Percentiles rank a stretch among this genome's conserved stretches.
Evolutionary conservation across 2,113 vertebrate species (phyloP).

Genomic region (Anolis carolinensis): DNA sequence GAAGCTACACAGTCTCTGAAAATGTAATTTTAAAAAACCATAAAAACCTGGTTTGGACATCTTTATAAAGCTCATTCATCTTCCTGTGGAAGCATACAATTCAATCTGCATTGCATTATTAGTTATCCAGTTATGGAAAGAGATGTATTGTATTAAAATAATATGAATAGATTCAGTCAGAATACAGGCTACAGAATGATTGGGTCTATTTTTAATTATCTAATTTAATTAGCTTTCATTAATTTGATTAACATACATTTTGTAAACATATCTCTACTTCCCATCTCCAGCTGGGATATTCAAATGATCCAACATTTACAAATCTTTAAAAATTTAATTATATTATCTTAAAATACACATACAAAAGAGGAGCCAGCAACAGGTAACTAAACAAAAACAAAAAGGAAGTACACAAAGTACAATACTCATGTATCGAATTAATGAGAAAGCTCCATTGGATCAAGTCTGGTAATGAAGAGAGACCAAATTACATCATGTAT

Average conservation of each 20-base stretch:
- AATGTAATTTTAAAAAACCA: constrained; percentile 28
- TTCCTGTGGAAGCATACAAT: neutral
- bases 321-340: neutral
- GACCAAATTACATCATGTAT: neutral
- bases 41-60: neutral
- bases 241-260: neutral
- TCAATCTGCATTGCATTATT: neutral
- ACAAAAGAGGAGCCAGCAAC: neutral
- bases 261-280: neutral
- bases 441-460: neutral
- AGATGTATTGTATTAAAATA: neutral
- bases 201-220: neutral
- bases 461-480: neutral
- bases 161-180: neutral
- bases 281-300: neutral
- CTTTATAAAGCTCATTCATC: neutral
- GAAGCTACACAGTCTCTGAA: constrained; percentile 30
- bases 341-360: neutral
- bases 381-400: neutral
- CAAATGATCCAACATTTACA: neutral
- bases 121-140: neutral
- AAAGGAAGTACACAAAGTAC: neutral
- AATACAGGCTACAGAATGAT: neutral
- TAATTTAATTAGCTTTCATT: neutral
- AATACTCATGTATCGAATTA: no score